Conservation (phyloP, 2,797 vertebrate species). For the Melanotaenia nigrans region DNA sequence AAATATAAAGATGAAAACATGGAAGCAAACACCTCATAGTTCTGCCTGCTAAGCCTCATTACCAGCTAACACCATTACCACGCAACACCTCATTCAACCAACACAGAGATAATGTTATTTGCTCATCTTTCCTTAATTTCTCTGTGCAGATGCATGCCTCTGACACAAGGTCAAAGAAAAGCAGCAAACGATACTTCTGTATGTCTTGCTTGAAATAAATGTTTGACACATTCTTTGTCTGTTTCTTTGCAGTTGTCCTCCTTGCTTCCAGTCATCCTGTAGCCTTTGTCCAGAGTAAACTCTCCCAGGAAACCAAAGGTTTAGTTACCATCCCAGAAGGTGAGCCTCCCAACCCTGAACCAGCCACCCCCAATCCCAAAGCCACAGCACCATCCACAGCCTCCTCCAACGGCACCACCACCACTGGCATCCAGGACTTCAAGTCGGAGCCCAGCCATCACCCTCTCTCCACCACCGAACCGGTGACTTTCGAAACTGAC, state of each 20-base stretch:
- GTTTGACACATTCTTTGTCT: not conserved
- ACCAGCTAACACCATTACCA: too few relatives aligned
- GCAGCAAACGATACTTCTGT: too few relatives aligned
- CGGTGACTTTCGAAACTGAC: conserved; percentile 67
- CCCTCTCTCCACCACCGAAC: conserved; percentile 18
- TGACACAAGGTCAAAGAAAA: too few relatives aligned
- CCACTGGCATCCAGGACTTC: conserved; percentile 49
- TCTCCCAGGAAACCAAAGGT: conserved; percentile 64
- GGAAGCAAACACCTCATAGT: too few relatives aligned
- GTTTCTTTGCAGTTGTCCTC: conserved; percentile 62
- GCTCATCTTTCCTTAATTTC: too few relatives aligned
- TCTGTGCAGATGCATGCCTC: too few relatives aligned
- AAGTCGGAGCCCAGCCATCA: conserved; percentile 64
- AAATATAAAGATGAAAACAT: too few relatives aligned
- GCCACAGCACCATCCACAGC: accelerated
- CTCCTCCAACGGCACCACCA: accelerated
- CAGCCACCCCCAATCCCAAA: conserved; percentile 60
- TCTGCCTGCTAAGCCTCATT: too few relatives aligned
- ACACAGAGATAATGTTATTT: too few relatives aligned
- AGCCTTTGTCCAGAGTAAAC: conserved; percentile 86
- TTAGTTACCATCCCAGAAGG: conserved; percentile 52
- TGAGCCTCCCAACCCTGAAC: conserved; percentile 62
- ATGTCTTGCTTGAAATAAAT: not conserved
- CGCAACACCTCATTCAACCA: too few relatives aligned
- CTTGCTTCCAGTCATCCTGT: conserved; percentile 84